phyloP scores from a whole-genome alignment of 2,113 vertebrate species.

The Gnathonemus echidnorhynchus region DNA sequence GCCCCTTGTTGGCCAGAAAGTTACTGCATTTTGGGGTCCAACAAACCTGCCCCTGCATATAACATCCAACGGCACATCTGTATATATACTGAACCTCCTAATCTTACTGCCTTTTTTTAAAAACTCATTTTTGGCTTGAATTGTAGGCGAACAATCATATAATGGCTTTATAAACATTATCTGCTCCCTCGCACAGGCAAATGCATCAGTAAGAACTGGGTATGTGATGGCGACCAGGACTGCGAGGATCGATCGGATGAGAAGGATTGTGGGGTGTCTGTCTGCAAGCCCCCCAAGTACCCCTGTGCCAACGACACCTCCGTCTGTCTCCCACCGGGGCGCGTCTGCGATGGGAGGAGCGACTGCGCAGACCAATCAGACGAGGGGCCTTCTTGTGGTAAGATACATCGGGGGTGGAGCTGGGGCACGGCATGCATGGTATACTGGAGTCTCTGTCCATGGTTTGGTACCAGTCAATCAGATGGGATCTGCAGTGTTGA shows the following conservation, averaged over 20 bases:
- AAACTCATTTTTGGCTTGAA: background rate
- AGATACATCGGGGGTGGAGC: slow-evolving; percentile 30
- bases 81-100: background rate
- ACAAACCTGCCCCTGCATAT: background rate
- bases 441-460: background rate
- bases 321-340: slow-evolving; percentile 84
- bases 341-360: slow-evolving; percentile 86
- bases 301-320: slow-evolving; percentile 88
- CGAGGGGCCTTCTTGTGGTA: slow-evolving; percentile 89
- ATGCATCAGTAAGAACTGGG: slow-evolving; percentile 97
- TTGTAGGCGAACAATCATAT: background rate
- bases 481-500: background rate
- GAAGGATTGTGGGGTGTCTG: slow-evolving; percentile 78
- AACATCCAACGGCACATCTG: background rate
- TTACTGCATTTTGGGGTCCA: background rate
- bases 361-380: slow-evolving; percentile 93
- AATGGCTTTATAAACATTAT: background rate
- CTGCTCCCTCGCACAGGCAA: slow-evolving; percentile 66
- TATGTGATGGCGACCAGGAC: slow-evolving; percentile 95
- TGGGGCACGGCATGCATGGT: background rate
- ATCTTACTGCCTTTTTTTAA: background rate
- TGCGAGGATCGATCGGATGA: slow-evolving; percentile 97
- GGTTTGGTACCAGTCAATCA: background rate
- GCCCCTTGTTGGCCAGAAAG: background rate
- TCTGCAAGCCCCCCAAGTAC: slow-evolving; percentile 92